phyloP scores from a whole-genome alignment of 2,888 invertebrate species.

The Microctonus brassicae region DNA sequence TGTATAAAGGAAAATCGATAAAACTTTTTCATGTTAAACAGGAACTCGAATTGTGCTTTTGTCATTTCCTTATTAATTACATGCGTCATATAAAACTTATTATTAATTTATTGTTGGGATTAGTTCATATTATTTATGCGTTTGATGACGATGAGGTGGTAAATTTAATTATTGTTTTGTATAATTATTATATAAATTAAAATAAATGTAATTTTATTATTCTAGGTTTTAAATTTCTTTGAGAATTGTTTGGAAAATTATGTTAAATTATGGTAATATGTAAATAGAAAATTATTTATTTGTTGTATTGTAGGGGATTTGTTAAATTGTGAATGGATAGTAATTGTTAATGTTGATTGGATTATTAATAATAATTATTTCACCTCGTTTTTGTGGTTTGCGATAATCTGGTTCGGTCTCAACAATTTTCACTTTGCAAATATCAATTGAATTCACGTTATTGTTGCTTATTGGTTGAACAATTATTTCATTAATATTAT shows the following conservation, averaged over 20 bases:
- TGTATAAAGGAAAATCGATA: slow-evolving; percentile 63
- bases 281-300: too few species aligned
- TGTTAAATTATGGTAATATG: too few species aligned
- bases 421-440: slow-evolving; percentile 56
- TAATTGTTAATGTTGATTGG: too few species aligned
- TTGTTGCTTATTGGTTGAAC: slow-evolving; percentile 25
- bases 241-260: too few species aligned
- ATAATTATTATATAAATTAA: too few species aligned
- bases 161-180: too few species aligned
- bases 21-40: slow-evolving; percentile 60
- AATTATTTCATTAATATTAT: slow-evolving; percentile 31
- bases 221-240: too few species aligned
- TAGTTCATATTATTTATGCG: too few species aligned
- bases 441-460: slow-evolving; percentile 48
- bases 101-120: too few species aligned
- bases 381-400: slow-evolving; percentile 53
- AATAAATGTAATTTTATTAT: too few species aligned
- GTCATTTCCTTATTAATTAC: not conserved
- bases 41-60: slow-evolving; percentile 9
- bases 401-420: slow-evolving; percentile 47
- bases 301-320: too few species aligned
- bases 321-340: not conserved
- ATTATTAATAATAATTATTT: slow-evolving; percentile 37
- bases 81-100: not conserved
- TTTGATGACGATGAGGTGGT: too few species aligned